Evolutionary conservation across 2,888 invertebrate genomes (phyloP), one percentile per base, ranked within the genome.

Genomic region (Microctonus aethiopoides): DNA sequence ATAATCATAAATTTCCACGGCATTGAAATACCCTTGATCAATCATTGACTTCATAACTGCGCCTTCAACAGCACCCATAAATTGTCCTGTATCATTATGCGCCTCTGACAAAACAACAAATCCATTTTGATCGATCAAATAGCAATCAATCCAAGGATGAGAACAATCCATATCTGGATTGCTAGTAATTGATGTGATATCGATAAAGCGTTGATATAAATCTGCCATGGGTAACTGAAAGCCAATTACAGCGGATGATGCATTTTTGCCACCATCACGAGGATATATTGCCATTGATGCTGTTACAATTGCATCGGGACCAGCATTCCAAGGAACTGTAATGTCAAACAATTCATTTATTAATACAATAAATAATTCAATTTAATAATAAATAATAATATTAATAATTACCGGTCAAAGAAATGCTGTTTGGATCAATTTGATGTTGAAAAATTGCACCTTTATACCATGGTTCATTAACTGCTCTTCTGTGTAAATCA

Each of bases 381-480:
- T 34, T 24, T n/a, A n/a, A n/a, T n/a, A n/a, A n/a, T n/a, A n/a
- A n/a, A n/a, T n/a, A n/a, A n/a, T n/a, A n/a, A n/a, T n/a, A n/a
- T n/a, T n/a, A n/a, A 11, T 11, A 39, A 62, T 70, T 65, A 86
- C 86, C 85, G 60, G 85, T 80, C 10, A 86, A 62, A n/a, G 79
- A 85, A 16, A 85, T 76, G 52, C 85, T 87, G 26, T 94, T 92
- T 7, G 91, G 89, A 79, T 94, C 93, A 54, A 92, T 90, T 81
- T 92, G 91, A 83, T 95, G 93, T 79, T 95, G 95, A 54, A 96
- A 89, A 4, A 97, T 94, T 0, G 97, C 96, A 73, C 94, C 93
- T 84, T 94, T 94, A 84, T 97, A 97, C 95, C 96, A 97, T 0
- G 94, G 92, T 85, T 96, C 96, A 83, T 97, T 95, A 26, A 95